phyloP scores from a whole-genome alignment of 2,888 invertebrate species.

The Parochlus steinenii region DNA sequence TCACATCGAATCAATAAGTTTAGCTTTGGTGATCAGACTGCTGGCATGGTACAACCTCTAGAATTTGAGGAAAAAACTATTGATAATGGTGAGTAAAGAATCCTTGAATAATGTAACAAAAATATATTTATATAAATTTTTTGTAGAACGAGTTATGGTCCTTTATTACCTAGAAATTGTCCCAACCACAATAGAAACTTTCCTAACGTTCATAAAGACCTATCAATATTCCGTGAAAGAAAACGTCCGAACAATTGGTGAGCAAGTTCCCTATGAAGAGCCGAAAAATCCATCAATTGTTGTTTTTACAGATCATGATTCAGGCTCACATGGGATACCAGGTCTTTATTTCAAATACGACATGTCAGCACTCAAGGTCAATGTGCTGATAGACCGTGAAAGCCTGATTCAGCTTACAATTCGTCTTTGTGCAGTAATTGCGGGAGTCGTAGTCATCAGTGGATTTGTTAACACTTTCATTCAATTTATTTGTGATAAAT shows the following conservation, averaged over 20 bases:
- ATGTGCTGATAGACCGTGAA: slow-evolving; percentile 63
- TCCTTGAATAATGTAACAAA: slow-evolving; percentile 28
- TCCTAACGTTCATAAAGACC: slow-evolving; percentile 54
- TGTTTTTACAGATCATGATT: slow-evolving; percentile 31
- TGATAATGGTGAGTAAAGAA: slow-evolving; percentile 34
- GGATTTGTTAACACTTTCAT: slow-evolving; percentile 30
- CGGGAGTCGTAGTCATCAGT: slow-evolving; percentile 82
- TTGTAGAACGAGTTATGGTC: slow-evolving; percentile 46
- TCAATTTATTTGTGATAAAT: too few relatives aligned
- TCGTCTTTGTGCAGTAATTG: slow-evolving; percentile 77
- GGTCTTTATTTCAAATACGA: slow-evolving; percentile 95
- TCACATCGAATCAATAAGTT: slow-evolving; percentile 89
- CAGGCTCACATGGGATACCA: slow-evolving; percentile 83
- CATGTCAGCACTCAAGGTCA: slow-evolving; percentile 75
- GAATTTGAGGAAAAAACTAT: slow-evolving; percentile 88
- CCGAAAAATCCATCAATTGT: neutral
- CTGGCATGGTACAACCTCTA: slow-evolving; percentile 82
- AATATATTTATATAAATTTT: slow-evolving; percentile 56
- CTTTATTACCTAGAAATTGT: slow-evolving; percentile 95
- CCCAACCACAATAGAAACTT: slow-evolving; percentile 79
- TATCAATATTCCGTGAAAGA: slow-evolving; percentile 93
- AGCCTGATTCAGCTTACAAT: slow-evolving; percentile 64
- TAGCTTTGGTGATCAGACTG: slow-evolving; percentile 81
- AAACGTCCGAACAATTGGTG: slow-evolving; percentile 57
- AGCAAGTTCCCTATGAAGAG: slow-evolving; percentile 22